Conservation (phyloP, 2,888 invertebrate genomes). For the Tetranychus truncatus region DNA sequence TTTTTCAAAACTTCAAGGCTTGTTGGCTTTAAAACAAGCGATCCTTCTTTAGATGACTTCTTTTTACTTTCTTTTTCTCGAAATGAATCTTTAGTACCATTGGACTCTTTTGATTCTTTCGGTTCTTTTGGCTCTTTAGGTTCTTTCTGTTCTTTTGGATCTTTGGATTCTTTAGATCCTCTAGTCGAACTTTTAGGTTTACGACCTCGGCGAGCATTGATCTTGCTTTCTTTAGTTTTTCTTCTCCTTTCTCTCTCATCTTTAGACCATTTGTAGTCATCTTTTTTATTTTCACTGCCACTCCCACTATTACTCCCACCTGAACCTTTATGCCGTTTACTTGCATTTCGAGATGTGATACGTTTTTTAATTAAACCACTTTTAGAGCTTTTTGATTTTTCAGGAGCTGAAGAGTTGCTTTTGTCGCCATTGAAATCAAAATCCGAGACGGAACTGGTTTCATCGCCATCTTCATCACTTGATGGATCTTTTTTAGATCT, state of each 20-base stretch:
- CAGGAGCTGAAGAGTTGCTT: background rate
- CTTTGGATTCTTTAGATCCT: background rate
- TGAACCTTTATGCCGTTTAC: background rate
- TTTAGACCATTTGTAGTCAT: background rate
- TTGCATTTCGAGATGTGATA: background rate
- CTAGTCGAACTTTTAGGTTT: conserved; percentile 4
- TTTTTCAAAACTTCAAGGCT: conserved; percentile 24
- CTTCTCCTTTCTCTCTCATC: background rate
- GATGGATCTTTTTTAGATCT: conserved; percentile 26
- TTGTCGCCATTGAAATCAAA: conserved; percentile 26
- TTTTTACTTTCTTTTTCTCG: conserved; percentile 4
- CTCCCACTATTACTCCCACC: conserved; percentile 6
- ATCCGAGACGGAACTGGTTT: conserved; percentile 33
- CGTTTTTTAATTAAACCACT: background rate
- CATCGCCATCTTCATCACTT: conserved; percentile 28
- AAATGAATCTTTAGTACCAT: background rate
- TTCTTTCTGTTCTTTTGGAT: background rate
- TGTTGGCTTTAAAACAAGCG: conserved; percentile 21
- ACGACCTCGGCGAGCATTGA: conserved; percentile 4
- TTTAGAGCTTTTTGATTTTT: background rate
- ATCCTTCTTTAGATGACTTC: background rate
- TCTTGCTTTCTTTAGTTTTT: conserved; percentile 2
- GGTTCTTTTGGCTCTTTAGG: background rate
- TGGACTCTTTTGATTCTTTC: background rate
- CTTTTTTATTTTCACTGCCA: conserved; percentile 4